Percentiles rank a stretch among this genome's conserved stretches.
phyloP scores from a whole-genome alignment of 23 tunicate species.

The Halocynthia roretzi region DNA sequence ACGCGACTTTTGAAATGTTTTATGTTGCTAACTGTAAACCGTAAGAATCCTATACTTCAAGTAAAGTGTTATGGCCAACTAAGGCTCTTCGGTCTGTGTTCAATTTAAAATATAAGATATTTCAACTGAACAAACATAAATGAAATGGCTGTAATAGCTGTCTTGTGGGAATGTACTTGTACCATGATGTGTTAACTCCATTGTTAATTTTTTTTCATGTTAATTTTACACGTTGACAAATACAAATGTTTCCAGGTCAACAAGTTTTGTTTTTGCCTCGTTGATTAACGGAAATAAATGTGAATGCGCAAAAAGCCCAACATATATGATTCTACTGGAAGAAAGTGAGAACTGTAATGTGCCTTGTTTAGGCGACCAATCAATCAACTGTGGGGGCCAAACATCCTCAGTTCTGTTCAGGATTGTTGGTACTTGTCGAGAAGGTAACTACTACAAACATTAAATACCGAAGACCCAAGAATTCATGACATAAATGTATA shows the following conservation, averaged over 20 bases:
- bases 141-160: too few relatives aligned
- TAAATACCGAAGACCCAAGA: too few relatives aligned
- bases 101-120: not conserved
- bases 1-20: too few relatives aligned
- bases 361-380: constrained; percentile 12
- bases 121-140: not conserved
- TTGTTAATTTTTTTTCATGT: too few relatives aligned
- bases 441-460: too few relatives aligned
- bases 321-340: not conserved
- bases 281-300: constrained; percentile 24
- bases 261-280: constrained; percentile 8
- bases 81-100: not conserved
- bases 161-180: too few relatives aligned
- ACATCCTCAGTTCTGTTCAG: not conserved
- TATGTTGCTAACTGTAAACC: too few relatives aligned
- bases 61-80: too few relatives aligned
- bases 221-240: not conserved
- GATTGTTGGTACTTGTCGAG: too few relatives aligned
- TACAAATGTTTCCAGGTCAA: not conserved
- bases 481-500: too few relatives aligned
- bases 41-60: too few relatives aligned
- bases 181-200: too few relatives aligned
- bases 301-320: not conserved
- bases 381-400: constrained; percentile 15
- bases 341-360: not conserved